These are phyloP conservation scores for Pedicia rivosa DNA, from an alignment of 2,888 invertebrate genomes.

Conservation along the genomic window DNA sequence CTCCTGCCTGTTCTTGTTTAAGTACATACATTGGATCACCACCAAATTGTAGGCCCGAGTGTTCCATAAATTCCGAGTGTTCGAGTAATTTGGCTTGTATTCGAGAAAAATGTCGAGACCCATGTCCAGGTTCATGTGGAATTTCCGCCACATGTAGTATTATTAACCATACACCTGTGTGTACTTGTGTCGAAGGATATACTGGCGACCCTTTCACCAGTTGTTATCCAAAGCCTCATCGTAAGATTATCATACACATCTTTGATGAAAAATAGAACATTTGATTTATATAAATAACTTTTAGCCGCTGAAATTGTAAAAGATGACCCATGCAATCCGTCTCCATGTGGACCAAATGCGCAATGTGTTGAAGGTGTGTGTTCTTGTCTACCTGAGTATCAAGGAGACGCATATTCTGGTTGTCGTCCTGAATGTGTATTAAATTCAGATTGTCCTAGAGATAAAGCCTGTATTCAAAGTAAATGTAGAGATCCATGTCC, in stretches of 20 bases:
- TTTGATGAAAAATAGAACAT: too few species aligned
- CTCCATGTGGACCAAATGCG: conserved; percentile 65
- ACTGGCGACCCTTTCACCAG: conserved; percentile 62
- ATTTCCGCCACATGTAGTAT: conserved; percentile 53
- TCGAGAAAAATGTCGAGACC: conserved; percentile 55
- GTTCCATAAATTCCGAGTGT: conserved; percentile 59
- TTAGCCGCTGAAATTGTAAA: conserved; percentile 23
- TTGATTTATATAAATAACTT: too few species aligned
- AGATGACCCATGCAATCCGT: conserved; percentile 45
- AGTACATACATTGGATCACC: conserved; percentile 56
- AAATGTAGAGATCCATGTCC: conserved; percentile 56
- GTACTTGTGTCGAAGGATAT: conserved; percentile 52
- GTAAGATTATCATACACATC: conserved; percentile 26
- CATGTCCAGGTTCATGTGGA: conserved; percentile 65
- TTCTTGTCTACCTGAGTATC: conserved; percentile 46
- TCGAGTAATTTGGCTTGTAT: conserved; percentile 53
- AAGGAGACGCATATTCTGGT: conserved; percentile 52
- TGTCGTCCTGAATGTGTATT: conserved; percentile 57
- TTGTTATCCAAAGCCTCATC: conserved; percentile 41
- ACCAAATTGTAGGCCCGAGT: conserved; percentile 64
- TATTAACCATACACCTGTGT: conserved; percentile 60
- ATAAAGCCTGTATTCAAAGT: conserved; percentile 49
- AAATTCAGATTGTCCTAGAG: conserved; percentile 47
- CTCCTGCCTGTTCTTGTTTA: conserved; percentile 56
- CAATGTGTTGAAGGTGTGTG: conserved; percentile 50